A percentile compares a stretch with the other conserved stretches of the same genome.
Evolutionary conservation across 2,797 vertebrate genomes (phyloP).

Genomic region (Syngnathus rostellatus): DNA sequence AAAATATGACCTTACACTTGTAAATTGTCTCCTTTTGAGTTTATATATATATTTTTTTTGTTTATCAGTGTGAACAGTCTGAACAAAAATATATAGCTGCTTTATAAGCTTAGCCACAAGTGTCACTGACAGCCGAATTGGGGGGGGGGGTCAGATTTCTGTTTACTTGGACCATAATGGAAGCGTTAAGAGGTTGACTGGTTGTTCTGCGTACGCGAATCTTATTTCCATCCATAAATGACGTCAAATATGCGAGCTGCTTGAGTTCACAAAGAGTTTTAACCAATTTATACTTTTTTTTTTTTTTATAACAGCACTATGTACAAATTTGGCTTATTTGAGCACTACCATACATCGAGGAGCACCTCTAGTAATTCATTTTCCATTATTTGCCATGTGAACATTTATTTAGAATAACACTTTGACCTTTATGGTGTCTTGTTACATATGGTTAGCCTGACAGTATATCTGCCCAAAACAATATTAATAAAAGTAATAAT

Average conservation of each 20-base stretch:
- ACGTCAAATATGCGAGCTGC: too few species aligned
- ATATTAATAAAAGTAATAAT: too few species aligned
- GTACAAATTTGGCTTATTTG: too few species aligned
- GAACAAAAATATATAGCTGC: neutral
- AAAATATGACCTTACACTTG: neutral
- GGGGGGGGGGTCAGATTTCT: conserved; percentile 55
- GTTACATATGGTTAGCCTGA: too few species aligned
- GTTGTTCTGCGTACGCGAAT: neutral
- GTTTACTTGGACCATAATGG: conserved; percentile 54
- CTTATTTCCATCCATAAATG: neutral
- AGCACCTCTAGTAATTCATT: too few species aligned
- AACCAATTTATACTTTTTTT: too few species aligned
- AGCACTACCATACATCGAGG: too few species aligned
- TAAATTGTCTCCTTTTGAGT: neutral
- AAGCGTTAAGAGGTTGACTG: neutral
- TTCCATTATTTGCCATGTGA: too few species aligned
- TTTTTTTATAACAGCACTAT: too few species aligned
- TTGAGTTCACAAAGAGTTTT: neutral
- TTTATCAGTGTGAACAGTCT: neutral
- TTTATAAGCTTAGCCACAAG: conserved; percentile 24
- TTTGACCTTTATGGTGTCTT: too few species aligned
- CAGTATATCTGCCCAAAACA: too few species aligned
- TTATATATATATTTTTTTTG: neutral
- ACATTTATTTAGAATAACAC: too few species aligned
- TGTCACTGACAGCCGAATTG: conserved; percentile 31